Base-by-base conservation (phyloP, 2,888 invertebrate genomes). In the Drosophila meridiana region DNA sequence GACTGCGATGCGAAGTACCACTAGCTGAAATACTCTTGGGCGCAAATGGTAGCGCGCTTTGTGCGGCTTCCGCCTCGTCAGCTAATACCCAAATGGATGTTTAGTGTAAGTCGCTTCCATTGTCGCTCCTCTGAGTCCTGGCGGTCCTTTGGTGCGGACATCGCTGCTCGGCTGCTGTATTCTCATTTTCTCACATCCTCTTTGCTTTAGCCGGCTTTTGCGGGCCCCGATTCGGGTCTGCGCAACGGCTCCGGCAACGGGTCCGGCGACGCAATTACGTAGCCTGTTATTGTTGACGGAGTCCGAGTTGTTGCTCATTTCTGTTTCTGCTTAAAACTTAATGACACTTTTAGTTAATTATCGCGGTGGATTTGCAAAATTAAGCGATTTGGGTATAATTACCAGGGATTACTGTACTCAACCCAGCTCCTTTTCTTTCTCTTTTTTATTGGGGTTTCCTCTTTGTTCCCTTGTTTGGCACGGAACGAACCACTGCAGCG, bases 61-160 rank as follows among this genome's bases (percentile, higher is more conserved):
- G 88, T 82, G 90, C 76, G 76, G 73, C 90, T 87, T 86, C 78
- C 83, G 90, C 88, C 59, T 74, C 73, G 82, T 62, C 82, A 74
- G 90, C 86, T 87, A 79, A 90, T 90, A 88, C 87, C 87, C 87
- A 90, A 90, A 88, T 87, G 87, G 83, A 83, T 87, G 86, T 90
- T 90, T 87, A 90, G 90, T 82, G 89, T 90, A 90, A 90, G 87
- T 88, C 81, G 78, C 42, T 52, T 28, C 53, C 67, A 57, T 66
- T 73, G 62, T 50, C 67, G 53, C 66, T 55, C 53, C 40, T n/a
- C 26, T 14, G 34, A 7, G 30, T 56, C 40, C n/a, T 32, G 34
- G 53, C n/a, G 8, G 42, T 43, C 30, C 50, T 53, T 70, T 75
- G 66, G 66, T 70, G 63, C 60, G 73, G 65, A 34, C 55, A 40